Evolutionary conservation across 2,888 invertebrate species (phyloP), one percentile per base, ranked within the genome.

Genomic region (Pseudococcus longispinus): DNA sequence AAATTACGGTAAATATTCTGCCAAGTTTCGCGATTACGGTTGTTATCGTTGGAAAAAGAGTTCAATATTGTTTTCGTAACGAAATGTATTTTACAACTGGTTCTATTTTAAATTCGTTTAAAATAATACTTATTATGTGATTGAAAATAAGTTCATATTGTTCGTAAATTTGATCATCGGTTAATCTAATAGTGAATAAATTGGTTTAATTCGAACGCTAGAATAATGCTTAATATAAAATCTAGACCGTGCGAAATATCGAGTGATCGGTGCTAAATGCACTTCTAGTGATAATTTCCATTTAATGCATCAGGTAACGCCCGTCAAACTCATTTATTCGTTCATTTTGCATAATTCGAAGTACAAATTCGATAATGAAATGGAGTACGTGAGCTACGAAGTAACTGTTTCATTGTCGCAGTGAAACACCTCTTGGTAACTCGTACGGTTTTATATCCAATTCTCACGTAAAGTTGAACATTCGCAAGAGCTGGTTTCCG

Each of bases 71-170:
- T 70, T 70, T 70, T 70, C 29, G 70, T 70, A 60, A 20, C 32
- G 74, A 15, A 42, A 42, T 80, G 37, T 13, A 29, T 29, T 29
- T 70, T 80, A 80, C 77, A 80, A 80, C 77, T 80, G 77, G 77
- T 80, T 77, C 18, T 37, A 37, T 37, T 37, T 37, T 5, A 37
- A 37, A 37, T 2, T 37, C 37, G 37, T 37, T 37, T 2, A 6
- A 37, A 37, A n/a, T n/a, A n/a, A n/a, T n/a, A n/a, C n/a, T n/a
- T n/a, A 74, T 42, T 32, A 70, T 74, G 29, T 32, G 29, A 9
- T 29, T 70, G 70, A 29, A 2, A 80, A 20, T 13, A 42, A 42
- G 20, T 80, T 42, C 20, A 42, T 80, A 32, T 80, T 42, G 9
- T 20, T 80, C 37, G 77, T 20, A 42, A 80, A 1, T 80, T 80